Evolutionary conservation across 1,140 invertebrate species (phyloP).

Genomic region (Drosophila repletoides): DNA sequence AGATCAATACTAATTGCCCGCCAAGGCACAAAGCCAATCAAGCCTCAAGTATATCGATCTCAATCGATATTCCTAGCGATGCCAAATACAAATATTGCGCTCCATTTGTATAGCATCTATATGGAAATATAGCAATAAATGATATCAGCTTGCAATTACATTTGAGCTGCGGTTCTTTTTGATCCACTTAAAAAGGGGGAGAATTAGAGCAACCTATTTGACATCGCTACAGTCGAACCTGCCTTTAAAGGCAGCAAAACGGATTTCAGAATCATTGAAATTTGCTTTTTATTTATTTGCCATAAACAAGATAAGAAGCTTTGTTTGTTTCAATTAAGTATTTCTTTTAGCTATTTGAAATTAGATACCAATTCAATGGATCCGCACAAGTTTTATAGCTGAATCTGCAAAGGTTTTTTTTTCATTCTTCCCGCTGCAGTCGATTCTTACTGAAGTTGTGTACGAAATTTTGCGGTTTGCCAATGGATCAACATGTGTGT

Average conservation of each 20-base stretch:
- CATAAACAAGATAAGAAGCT: too few relatives aligned
- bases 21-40: conserved; percentile 34
- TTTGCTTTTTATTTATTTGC: too few relatives aligned
- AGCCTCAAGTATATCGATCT: conserved; percentile 22
- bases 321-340: too few relatives aligned
- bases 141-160: not conserved
- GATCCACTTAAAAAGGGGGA: not conserved
- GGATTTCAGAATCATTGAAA: too few relatives aligned
- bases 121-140: too few relatives aligned
- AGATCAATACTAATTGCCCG: conserved; percentile 41
- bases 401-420: not conserved
- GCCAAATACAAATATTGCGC: not conserved
- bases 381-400: conserved; percentile 31
- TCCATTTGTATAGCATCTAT: not conserved
- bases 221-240: too few relatives aligned
- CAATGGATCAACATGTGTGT: conserved; percentile 35
- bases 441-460: conserved; percentile 41
- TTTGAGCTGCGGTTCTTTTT: conserved; percentile 4
- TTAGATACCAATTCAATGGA: too few relatives aligned
- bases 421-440: too few relatives aligned
- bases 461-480: conserved; percentile 49
- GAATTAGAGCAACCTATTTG: conserved; percentile 11
- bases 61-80: not conserved
- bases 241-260: too few relatives aligned
- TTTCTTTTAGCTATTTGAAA: too few relatives aligned